A percentile compares a stretch with the other conserved stretches of the same genome.
Evolutionary conservation across 2,797 vertebrate genomes (phyloP).

Genomic region (Spondyliosoma cantharus): DNA sequence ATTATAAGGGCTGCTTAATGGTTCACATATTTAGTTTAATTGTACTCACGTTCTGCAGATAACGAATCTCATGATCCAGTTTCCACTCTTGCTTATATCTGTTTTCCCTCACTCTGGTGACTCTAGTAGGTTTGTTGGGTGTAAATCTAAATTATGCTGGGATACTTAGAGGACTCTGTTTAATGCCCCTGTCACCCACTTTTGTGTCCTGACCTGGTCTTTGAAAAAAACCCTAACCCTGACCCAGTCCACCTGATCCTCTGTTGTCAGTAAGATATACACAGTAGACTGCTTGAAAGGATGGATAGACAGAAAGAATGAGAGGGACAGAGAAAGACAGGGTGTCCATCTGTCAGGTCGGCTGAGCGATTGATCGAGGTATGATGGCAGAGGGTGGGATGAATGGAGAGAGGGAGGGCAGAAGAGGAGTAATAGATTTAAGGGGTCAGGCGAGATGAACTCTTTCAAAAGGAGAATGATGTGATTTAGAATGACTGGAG

Average conservation of each 20-base stretch:
- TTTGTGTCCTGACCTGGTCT: conserved; percentile 37
- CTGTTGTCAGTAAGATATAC: conserved; percentile 43
- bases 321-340: conserved; percentile 46
- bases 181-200: conserved; percentile 29
- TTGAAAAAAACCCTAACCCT: conserved; percentile 53
- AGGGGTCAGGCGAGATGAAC: conserved; percentile 75
- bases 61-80: not conserved
- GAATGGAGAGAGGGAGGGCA: conserved; percentile 63
- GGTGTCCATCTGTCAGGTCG: conserved; percentile 74
- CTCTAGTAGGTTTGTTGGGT: not conserved
- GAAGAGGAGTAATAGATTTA: conserved; percentile 68
- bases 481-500: conserved; percentile 71
- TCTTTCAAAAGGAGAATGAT: conserved; percentile 70
- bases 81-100: not conserved
- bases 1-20: not conserved
- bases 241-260: conserved; percentile 54
- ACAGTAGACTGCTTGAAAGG: conserved; percentile 34
- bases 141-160: conserved; percentile 13
- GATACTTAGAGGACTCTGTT: conserved; percentile 19
- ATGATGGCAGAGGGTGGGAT: conserved; percentile 53
- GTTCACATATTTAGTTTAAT: not conserved
- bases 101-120: not conserved
- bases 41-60: not conserved
- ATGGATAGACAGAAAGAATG: conserved; percentile 24
- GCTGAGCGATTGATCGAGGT: conserved; percentile 67